Conservation (phyloP, 2,797 vertebrate species). For the Potorous gilbertii region DNA sequence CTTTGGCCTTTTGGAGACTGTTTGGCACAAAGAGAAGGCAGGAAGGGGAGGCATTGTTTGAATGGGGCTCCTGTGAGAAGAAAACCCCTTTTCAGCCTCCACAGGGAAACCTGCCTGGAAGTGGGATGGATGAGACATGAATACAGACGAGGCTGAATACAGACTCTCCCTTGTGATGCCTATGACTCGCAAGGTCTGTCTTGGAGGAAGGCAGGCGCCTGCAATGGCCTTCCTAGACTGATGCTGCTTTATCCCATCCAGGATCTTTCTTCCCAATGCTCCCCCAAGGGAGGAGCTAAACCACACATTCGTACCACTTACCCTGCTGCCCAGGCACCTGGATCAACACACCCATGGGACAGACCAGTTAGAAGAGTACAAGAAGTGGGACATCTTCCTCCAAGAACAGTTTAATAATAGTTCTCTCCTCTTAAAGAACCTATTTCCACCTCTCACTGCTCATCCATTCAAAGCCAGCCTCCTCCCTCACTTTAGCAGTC, state of each 20-base stretch:
- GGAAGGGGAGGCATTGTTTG: neutral
- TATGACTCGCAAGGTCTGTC: neutral
- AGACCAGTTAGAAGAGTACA: neutral
- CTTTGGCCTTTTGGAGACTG: neutral
- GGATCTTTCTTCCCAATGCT: neutral
- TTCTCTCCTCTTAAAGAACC: slow-evolving; percentile 1
- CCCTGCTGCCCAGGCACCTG: neutral
- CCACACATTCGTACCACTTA: neutral
- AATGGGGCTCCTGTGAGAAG: neutral
- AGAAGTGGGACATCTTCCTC: neutral
- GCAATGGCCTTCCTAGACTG: neutral
- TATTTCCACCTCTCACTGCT: neutral
- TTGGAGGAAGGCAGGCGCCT: neutral
- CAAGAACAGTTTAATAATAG: neutral
- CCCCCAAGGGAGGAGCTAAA: neutral
- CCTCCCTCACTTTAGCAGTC: neutral
- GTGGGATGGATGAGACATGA: neutral
- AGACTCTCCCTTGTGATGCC: neutral
- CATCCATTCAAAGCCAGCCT: neutral
- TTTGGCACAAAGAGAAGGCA: neutral
- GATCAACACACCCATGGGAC: neutral
- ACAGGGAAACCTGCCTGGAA: neutral
- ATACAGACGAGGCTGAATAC: neutral
- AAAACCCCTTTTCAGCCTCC: neutral
- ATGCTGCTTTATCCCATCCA: neutral